Evolutionary conservation across 53 echinoderm and acorn worm genomes (phyloP).

Genomic region (Luidia sarsii): DNA sequence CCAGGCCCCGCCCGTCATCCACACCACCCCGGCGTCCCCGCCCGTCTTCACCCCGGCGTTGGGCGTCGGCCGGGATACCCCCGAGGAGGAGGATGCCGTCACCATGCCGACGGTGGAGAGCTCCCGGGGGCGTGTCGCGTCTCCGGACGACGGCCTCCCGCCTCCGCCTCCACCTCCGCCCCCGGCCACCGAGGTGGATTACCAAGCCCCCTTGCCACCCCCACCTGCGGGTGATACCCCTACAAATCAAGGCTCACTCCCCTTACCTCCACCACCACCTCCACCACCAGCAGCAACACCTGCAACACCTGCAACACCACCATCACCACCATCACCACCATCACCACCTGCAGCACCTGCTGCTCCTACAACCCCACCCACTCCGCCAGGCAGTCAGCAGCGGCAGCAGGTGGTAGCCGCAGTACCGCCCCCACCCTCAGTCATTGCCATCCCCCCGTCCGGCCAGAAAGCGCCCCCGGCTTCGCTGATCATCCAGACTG

Average conservation of each 20-base stretch:
- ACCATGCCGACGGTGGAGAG: neutral
- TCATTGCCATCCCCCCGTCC: slow-evolving; percentile 48
- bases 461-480: slow-evolving; percentile 43
- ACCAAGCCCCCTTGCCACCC: slow-evolving; percentile 34
- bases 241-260: too few relatives aligned
- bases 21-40: slow-evolving; percentile 28
- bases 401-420: slow-evolving; percentile 1
- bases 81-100: neutral
- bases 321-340: slow-evolving; percentile 9
- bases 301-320: slow-evolving; percentile 57
- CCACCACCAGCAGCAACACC: slow-evolving; percentile 48
- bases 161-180: slow-evolving; percentile 60
- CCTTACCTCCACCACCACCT: too few relatives aligned
- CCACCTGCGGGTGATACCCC: slow-evolving; percentile 34
- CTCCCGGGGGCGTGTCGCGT: too few relatives aligned
- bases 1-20: slow-evolving; percentile 36
- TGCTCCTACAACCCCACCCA: neutral
- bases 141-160: slow-evolving; percentile 52
- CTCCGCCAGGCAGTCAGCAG: too few relatives aligned
- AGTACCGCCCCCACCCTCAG: slow-evolving; percentile 58
- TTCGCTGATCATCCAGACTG: slow-evolving; percentile 9
- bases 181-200: neutral
- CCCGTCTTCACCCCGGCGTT: slow-evolving; percentile 8
- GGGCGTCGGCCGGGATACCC: slow-evolving; percentile 7
- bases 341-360: slow-evolving; percentile 23